Percentiles rank a stretch among this genome's conserved stretches.
phyloP scores from a whole-genome alignment of 2,113 vertebrate genomes.

The Xiphias gladius region DNA sequence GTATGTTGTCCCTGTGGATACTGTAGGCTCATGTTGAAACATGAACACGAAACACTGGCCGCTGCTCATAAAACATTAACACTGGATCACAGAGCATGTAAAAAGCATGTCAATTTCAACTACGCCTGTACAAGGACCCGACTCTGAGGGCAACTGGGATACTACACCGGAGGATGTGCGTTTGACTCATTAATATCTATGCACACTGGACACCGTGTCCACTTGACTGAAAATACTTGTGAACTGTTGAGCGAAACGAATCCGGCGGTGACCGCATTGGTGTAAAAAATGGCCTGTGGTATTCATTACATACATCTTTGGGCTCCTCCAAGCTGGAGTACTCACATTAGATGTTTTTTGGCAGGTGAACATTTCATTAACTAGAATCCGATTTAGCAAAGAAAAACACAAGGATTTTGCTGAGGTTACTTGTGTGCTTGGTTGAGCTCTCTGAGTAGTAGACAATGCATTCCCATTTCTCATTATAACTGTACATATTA shows the following conservation, averaged over 20 bases:
- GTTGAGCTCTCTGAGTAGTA: conserved; percentile 30
- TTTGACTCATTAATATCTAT: conserved; percentile 60
- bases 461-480: conserved; percentile 46
- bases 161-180: conserved; percentile 40
- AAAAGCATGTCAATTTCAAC: conserved; percentile 66
- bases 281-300: conserved; percentile 37
- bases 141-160: conserved; percentile 13
- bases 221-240: conserved; percentile 19
- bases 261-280: conserved; percentile 29
- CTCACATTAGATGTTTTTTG: conserved; percentile 46
- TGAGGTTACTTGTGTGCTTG: conserved; percentile 28
- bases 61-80: conserved; percentile 75
- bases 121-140: neutral
- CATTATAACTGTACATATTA: conserved; percentile 60
- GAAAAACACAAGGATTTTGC: conserved; percentile 39
- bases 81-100: conserved; percentile 70
- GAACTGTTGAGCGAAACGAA: conserved; percentile 13
- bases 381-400: conserved; percentile 48
- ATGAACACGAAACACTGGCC: conserved; percentile 61
- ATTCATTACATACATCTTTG: conserved; percentile 22
- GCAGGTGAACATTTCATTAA: conserved; percentile 67
- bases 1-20: conserved; percentile 25
- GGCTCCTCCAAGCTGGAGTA: conserved; percentile 26
- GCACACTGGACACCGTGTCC: conserved; percentile 45
- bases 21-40: conserved; percentile 49